These are phyloP conservation scores for Leptinotarsa texana DNA, from an alignment of 1,140 invertebrate genomes.

Conservation along the genomic window DNA sequence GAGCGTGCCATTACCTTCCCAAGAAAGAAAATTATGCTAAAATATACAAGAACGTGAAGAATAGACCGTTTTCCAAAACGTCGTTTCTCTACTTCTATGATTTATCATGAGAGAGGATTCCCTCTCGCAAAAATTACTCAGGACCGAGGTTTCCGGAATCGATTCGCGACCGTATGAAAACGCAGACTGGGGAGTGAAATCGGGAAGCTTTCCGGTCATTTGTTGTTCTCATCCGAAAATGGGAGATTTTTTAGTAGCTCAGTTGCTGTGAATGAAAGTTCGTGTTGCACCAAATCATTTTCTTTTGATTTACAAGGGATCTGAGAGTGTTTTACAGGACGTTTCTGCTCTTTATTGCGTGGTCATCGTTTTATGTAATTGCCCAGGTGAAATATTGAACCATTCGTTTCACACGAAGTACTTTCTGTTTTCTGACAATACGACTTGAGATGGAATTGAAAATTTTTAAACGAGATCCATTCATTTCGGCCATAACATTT, in stretches of 20 bases:
- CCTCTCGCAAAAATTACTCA: neutral
- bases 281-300: slow-evolving; percentile 24
- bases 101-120: slow-evolving; percentile 10
- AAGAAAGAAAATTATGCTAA: slow-evolving; percentile 24
- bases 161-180: neutral
- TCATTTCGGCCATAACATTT: too few relatives aligned
- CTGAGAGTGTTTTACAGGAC: neutral
- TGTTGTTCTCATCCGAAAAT: neutral
- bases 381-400: slow-evolving; percentile 1
- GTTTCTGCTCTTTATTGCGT: neutral
- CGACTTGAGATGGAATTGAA: too few relatives aligned
- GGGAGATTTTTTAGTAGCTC: slow-evolving; percentile 18
- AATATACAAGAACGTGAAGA: slow-evolving; percentile 23
- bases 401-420: neutral
- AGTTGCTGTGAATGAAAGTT: slow-evolving; percentile 27
- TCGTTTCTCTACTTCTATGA: slow-evolving; percentile 7
- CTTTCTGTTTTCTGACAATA: too few relatives aligned
- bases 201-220: neutral
- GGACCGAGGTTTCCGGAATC: neutral
- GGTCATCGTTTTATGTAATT: slow-evolving; percentile 10
- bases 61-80: neutral
- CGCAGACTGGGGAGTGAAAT: neutral
- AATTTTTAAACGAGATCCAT: too few relatives aligned
- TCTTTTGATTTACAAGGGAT: slow-evolving; percentile 17
- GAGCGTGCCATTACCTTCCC: slow-evolving; percentile 10